phyloP scores from a whole-genome alignment of 2,888 invertebrate species.

The Oxycera nigricornis region DNA sequence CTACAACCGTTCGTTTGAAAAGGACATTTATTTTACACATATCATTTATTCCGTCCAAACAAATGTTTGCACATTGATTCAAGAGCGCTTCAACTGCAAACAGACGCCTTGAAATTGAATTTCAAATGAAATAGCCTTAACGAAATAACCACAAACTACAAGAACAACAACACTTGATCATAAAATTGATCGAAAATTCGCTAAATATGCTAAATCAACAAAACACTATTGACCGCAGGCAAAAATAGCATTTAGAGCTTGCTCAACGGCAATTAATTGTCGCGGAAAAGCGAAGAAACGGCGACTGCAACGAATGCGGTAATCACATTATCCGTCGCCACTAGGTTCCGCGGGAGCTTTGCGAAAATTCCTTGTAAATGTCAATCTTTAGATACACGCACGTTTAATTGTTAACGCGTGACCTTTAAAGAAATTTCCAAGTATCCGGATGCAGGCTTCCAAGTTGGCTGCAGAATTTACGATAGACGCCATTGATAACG shows the following conservation, averaged over 20 bases:
- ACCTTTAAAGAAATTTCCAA: neutral
- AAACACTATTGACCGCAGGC: conserved; percentile 28
- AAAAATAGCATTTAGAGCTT: conserved; percentile 22
- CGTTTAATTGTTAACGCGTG: neutral
- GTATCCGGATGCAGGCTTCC: neutral
- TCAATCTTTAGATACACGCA: neutral
- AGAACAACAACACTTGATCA: neutral
- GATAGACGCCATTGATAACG: no score
- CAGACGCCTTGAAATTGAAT: no score
- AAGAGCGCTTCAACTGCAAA: no score
- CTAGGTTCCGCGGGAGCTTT: no score
- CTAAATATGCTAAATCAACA: conserved; percentile 18
- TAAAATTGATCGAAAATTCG: neutral
- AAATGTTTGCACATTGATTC: no score
- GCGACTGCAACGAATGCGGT: conserved; percentile 16
- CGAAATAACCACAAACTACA: no score
- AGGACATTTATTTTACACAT: no score
- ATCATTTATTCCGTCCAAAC: no score
- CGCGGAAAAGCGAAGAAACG: neutral
- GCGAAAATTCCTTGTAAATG: conserved; percentile 34
- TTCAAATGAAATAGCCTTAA: no score
- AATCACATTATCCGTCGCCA: conserved; percentile 2
- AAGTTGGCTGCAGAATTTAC: neutral
- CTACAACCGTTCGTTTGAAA: no score
- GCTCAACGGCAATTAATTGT: neutral